Conservation (phyloP, 2,113 vertebrate species). For the Zosterops hypoxanthus region DNA sequence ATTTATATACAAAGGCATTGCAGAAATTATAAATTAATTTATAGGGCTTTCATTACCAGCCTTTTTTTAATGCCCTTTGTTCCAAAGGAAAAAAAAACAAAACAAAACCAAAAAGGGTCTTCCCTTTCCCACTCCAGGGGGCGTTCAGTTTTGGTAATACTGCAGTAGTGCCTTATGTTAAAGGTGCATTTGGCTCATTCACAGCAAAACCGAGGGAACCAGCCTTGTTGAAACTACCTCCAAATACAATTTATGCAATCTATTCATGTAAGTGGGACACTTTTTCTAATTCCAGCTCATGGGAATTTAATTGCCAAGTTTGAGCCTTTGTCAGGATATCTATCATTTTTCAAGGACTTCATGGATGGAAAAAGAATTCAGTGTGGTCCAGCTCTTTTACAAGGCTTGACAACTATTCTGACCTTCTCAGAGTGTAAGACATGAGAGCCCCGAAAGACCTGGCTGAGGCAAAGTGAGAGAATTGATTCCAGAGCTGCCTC, state of each 20-base stretch:
- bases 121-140: background rate
- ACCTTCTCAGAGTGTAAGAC: background rate
- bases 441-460: background rate
- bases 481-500: constrained; percentile 31
- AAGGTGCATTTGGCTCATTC: background rate
- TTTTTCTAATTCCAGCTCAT: constrained; percentile 44
- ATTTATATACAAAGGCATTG: constrained; percentile 70
- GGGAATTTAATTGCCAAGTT: constrained; percentile 45
- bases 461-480: background rate
- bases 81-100: background rate
- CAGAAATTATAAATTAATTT: constrained; percentile 63
- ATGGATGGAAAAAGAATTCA: constrained; percentile 19
- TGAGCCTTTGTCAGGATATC: constrained; percentile 22
- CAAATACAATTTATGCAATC: constrained; percentile 9
- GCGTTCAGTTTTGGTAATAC: background rate
- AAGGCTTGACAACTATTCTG: constrained; percentile 22
- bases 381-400: constrained; percentile 12
- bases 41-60: constrained; percentile 61
- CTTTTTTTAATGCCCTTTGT: constrained; percentile 14
- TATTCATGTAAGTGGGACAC: constrained; percentile 31
- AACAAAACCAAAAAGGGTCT: background rate
- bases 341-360: constrained; percentile 29
- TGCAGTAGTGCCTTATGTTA: background rate
- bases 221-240: background rate
- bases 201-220: background rate